Evolutionary conservation across 2,888 invertebrate genomes (phyloP), one percentile per base, ranked within the genome.

Genomic region (Sphinx pinastri): DNA sequence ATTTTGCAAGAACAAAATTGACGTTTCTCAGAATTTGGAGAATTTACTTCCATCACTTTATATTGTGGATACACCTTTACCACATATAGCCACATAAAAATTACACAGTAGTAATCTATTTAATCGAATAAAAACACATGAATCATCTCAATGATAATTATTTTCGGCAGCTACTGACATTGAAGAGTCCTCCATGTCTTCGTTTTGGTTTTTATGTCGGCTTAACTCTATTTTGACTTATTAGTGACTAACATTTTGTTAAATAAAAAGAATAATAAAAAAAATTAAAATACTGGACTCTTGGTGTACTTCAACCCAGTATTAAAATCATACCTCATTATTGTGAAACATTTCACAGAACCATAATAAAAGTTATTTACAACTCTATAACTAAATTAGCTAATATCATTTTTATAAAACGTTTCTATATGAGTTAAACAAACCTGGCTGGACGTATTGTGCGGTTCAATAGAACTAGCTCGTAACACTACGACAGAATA

Each of bases 321-420:
- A 80, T 74, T 71, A 76, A 75, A 75, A 72, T 55, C 19, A 76
- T 79, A 82, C 81, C 77, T 82, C 79, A 77, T 77, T 76, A 78
- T 74, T 68, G 45, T 67, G 67, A 81, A 79, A 80, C 80, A 77
- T 77, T 77, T 79, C 81, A 84, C 85, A 83, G 86, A 84, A 82
- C 81, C 82, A 76, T 79, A 80, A 72, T 75, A 76, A 79, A 81
- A 79, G 82, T 86, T 91, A 93, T 93, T 90, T 93, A 93, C 93
- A 93, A 84, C 79, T 80, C 84, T 83, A 84, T 79, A 81, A 82
- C 82, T 85, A 84, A 84, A 70, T 85, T 86, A 88, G 77, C 85
- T 86, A 88, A 86, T 83, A 84, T 78, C 79, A 81, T 81, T 82
- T 81, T 83, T 77, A 76, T 75, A 79, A 82, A 59, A 80, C 76